These are phyloP conservation scores for Lithobates pipiens DNA, from an alignment of 2,797 vertebrate species.

Conservation along the genomic window DNA sequence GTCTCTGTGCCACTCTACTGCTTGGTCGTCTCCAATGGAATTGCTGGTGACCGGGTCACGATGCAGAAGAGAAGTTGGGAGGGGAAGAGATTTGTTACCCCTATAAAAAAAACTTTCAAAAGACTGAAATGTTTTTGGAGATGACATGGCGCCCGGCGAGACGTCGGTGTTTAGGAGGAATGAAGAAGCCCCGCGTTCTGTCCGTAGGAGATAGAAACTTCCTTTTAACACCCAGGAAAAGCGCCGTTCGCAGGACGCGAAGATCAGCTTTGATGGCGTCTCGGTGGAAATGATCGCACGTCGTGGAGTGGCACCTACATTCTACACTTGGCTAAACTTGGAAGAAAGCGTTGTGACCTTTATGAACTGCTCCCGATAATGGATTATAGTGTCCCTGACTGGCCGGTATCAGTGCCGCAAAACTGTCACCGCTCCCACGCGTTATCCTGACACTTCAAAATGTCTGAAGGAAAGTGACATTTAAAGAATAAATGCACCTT, in stretches of 20 bases:
- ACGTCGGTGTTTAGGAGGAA: too few relatives aligned
- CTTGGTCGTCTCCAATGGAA: too few relatives aligned
- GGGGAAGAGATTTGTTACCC: too few relatives aligned
- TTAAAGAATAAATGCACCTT: not conserved
- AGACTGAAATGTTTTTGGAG: too few relatives aligned
- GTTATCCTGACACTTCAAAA: not conserved
- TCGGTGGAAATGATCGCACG: constrained; percentile 53
- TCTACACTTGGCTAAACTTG: constrained; percentile 52
- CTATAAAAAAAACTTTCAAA: too few relatives aligned
- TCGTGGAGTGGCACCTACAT: constrained; percentile 40
- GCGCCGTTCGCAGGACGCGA: not conserved
- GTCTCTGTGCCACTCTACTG: too few relatives aligned
- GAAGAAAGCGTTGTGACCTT: constrained; percentile 51
- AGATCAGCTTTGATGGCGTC: constrained; percentile 31
- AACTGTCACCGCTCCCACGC: constrained; percentile 27
- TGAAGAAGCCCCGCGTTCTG: too few relatives aligned
- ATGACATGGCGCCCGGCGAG: too few relatives aligned
- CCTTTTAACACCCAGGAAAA: not conserved
- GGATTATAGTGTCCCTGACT: constrained; percentile 44
- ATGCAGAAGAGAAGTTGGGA: too few relatives aligned
- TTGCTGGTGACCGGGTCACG: too few relatives aligned
- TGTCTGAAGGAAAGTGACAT: constrained; percentile 2
- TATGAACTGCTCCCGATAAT: constrained; percentile 55
- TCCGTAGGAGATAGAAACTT: too few relatives aligned
- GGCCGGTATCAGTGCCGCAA: constrained; percentile 13